Conservation (phyloP, 2,113 vertebrate species). For the Crotalus tigris region DNA sequence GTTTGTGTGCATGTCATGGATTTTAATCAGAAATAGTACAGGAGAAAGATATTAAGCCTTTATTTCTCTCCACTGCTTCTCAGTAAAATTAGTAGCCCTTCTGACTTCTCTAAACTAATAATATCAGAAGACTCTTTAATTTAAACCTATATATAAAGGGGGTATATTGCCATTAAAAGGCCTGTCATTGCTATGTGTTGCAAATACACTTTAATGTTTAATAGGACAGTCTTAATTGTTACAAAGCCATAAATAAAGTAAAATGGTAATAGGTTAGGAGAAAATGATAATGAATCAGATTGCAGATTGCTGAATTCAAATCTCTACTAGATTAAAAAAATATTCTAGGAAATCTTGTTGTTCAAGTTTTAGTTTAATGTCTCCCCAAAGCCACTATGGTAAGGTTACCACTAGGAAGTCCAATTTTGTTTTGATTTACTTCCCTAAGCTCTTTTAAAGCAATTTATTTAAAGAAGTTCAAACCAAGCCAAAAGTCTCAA, state of each 20-base stretch:
- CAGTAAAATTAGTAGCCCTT: neutral
- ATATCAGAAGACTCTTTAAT: neutral
- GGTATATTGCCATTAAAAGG: neutral
- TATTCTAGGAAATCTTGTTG: neutral
- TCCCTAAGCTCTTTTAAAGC: neutral
- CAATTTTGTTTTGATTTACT: neutral
- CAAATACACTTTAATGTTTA: neutral
- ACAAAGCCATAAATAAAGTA: neutral
- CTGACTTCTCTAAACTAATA: neutral
- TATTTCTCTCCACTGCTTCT: neutral
- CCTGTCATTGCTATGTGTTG: neutral
- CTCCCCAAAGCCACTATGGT: neutral
- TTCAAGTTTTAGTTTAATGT: neutral
- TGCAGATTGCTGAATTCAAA: neutral
- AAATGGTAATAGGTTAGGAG: neutral
- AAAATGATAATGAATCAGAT: neutral
- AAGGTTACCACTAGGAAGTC: neutral
- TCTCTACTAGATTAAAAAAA: neutral
- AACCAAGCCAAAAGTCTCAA: neutral
- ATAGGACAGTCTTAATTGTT: neutral
- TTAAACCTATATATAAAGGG: neutral
- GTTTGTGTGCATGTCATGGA: no score
- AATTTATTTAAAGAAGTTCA: neutral
- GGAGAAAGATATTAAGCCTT: neutral
- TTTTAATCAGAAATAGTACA: neutral